Percentiles rank a stretch among this genome's conserved stretches.
phyloP scores from a whole-genome alignment of 2,797 vertebrate species.

The Neoniphon sammara region DNA sequence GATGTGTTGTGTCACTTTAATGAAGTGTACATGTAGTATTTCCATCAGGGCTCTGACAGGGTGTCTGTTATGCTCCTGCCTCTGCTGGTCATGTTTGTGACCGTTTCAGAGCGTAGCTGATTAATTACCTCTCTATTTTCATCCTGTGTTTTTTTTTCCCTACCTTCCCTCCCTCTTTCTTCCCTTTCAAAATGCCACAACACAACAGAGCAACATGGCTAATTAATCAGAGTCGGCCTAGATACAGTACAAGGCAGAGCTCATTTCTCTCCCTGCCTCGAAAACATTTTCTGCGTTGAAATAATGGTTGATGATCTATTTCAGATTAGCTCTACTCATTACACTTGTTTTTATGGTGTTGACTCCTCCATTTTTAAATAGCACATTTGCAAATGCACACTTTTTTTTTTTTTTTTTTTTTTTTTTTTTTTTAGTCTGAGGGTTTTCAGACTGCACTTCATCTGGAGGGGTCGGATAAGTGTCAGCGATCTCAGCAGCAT shows the following conservation, averaged over 20 bases:
- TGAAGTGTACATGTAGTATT: constrained; percentile 14
- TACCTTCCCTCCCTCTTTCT: constrained; percentile 8
- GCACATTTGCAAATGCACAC: constrained; percentile 44
- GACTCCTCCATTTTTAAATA: constrained; percentile 60
- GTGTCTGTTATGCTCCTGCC: constrained; percentile 40
- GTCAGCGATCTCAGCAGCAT: constrained; percentile 66
- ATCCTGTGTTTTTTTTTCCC: constrained; percentile 39
- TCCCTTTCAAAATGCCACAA: constrained; percentile 74
- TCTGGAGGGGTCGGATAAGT: constrained; percentile 67
- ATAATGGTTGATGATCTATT: constrained; percentile 72
- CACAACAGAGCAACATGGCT: constrained; percentile 77
- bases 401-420: no score
- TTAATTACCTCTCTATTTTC: constrained; percentile 83
- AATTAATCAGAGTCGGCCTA: constrained; percentile 85
- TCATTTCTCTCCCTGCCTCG: constrained; percentile 58
- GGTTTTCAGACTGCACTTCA: constrained; percentile 56
- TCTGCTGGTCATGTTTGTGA: constrained; percentile 59
- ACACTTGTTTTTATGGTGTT: constrained; percentile 65
- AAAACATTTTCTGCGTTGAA: constrained; percentile 47
- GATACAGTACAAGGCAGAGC: constrained; percentile 70
- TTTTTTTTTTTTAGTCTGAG: no score
- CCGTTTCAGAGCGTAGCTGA: constrained; percentile 72
- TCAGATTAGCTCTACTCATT: constrained; percentile 67
- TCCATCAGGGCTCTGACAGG: constrained; percentile 33
- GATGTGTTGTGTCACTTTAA: constrained; percentile 11